A percentile compares a stretch with the other conserved stretches of the same genome.
These are phyloP conservation scores for Trematocara macrostoma DNA, from an alignment of 2,113 vertebrate genomes.

Conservation along the genomic window DNA sequence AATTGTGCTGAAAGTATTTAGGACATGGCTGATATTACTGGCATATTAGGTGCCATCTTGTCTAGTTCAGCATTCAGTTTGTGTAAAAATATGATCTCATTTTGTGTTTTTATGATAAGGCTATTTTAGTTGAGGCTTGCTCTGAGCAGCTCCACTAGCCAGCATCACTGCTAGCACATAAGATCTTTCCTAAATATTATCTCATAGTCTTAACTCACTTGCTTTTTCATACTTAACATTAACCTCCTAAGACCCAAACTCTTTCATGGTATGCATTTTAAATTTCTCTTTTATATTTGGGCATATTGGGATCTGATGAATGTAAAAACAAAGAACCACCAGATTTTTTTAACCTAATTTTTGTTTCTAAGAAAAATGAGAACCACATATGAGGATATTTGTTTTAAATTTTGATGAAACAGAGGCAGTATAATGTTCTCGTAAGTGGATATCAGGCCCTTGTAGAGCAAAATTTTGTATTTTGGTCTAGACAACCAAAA, in stretches of 20 bases:
- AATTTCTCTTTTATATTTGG: background rate
- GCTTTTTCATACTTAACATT: background rate
- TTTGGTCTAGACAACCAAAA: background rate
- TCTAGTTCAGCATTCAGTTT: background rate
- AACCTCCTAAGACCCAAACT: background rate
- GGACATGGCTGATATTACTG: background rate
- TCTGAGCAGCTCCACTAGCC: background rate
- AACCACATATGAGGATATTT: background rate
- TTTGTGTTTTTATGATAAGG: background rate
- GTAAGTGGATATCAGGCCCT: background rate
- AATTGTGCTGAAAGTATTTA: background rate
- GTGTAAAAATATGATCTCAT: background rate
- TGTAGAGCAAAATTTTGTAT: rapidly evolving
- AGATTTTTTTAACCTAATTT: background rate
- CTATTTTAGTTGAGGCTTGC: background rate
- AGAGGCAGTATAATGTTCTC: background rate
- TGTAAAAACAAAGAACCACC: background rate
- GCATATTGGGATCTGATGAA: background rate
- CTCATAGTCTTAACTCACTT: background rate
- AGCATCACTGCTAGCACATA: background rate
- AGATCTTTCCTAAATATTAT: background rate
- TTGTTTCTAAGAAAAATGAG: background rate
- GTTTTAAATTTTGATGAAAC: background rate
- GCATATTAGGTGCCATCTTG: background rate
- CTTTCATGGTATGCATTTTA: background rate